These are phyloP conservation scores for Propsilocerus akamusi DNA, from an alignment of 1,140 invertebrate species.

Conservation along the genomic window DNA sequence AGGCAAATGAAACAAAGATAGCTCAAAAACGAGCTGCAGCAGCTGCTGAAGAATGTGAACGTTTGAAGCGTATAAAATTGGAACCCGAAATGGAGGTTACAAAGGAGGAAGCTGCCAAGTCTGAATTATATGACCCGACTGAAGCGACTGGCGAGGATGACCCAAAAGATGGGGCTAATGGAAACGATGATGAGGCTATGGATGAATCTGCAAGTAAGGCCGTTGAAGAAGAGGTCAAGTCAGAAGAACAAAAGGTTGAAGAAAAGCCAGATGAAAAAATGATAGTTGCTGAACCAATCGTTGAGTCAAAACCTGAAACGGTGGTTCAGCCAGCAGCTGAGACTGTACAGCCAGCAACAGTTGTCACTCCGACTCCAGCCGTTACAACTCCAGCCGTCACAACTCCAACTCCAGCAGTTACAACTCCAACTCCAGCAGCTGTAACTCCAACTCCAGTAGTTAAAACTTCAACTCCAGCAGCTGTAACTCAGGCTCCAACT, in stretches of 20 bases:
- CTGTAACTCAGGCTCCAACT: no score
- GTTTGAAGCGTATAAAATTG: constrained; percentile 21
- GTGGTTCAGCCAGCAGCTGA: neutral
- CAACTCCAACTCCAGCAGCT: neutral
- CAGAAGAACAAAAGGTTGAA: constrained; percentile 4
- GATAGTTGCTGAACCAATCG: neutral
- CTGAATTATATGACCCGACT: constrained; percentile 18
- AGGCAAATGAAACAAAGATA: constrained; percentile 24
- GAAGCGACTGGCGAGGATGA: constrained; percentile 17
- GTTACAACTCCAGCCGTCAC: neutral
- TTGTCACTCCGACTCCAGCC: neutral
- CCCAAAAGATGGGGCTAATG: neutral
- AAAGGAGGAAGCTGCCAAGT: constrained; percentile 9
- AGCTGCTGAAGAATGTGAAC: constrained; percentile 19
- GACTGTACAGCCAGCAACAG: neutral
- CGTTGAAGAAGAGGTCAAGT: constrained; percentile 10
- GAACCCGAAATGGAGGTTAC: constrained; percentile 12
- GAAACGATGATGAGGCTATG: constrained; percentile 15
- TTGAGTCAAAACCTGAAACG: neutral
- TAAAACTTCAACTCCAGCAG: neutral
- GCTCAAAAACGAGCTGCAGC: constrained; percentile 24
- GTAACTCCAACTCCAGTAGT: neutral
- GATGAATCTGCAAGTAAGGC: constrained; percentile 11
- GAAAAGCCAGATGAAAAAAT: constrained; percentile 2
- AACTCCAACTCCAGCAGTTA: neutral